Conservation (phyloP, 2,797 vertebrate genomes). For the Danionella dracula region DNA sequence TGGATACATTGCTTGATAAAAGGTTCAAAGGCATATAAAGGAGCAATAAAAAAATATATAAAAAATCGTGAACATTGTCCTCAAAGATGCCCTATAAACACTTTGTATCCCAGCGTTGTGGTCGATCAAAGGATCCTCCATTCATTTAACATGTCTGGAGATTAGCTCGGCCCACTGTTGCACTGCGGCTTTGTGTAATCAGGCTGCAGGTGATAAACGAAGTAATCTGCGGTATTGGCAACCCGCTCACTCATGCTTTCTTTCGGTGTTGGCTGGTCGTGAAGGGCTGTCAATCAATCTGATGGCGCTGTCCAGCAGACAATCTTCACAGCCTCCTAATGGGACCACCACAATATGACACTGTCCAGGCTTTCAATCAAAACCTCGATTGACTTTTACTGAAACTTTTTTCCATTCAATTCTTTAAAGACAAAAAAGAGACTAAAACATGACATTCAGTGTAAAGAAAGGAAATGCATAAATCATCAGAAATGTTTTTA, state of each 20-base stretch:
- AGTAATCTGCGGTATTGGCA: slow-evolving; percentile 46
- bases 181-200: slow-evolving; percentile 50
- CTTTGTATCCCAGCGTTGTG: neutral
- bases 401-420: neutral
- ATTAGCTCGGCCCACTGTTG: slow-evolving; percentile 45
- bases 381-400: slow-evolving; percentile 4
- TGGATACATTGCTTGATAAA: no score
- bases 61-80: neutral
- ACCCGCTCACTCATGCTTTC: slow-evolving; percentile 47
- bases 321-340: slow-evolving; percentile 5
- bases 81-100: slow-evolving; percentile 5
- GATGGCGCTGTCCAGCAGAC: slow-evolving; percentile 16
- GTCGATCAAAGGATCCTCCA: slow-evolving; percentile 18
- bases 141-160: slow-evolving; percentile 29
- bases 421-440: no score
- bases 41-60: no score
- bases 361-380: slow-evolving; percentile 8
- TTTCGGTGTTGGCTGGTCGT: slow-evolving; percentile 29
- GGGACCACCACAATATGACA: neutral
- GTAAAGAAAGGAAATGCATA: no score
- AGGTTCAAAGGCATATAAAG: no score
- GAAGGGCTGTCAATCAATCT: slow-evolving; percentile 51
- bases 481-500: no score
- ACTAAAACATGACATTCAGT: no score
- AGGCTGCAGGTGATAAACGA: slow-evolving; percentile 52